Base-by-base conservation (phyloP, 2,113 vertebrate genomes). In the Rhipidura dahli region DNA sequence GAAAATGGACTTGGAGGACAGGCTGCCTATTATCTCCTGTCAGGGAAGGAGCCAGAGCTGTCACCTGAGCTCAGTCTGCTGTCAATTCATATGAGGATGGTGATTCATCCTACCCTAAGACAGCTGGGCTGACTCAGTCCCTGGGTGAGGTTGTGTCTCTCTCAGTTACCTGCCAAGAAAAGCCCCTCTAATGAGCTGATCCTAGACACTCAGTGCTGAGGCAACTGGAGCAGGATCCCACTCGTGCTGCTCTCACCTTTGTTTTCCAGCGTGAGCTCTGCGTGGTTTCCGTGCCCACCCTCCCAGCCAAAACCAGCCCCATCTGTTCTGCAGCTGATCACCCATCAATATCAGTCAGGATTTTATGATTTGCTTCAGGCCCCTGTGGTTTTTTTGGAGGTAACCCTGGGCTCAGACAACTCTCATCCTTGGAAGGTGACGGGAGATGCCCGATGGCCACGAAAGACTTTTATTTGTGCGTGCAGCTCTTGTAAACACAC, bases 111-210 rank as follows among this genome's bases (percentile, higher is more conserved):
- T 35, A 7, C 42, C 57, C 56, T 5, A 4, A 79, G 50, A 56
- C 83, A 94, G 83, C 89, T 66, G 72, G 60, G 89, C 93, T 96
- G 93, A 96, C 84, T 94, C 96, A 96, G 92, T 2, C 69, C 45
- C 69, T 82, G 94, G 27, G 21, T 72, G 87, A 71, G 84, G 30
- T 64, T 71, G 42, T 68, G n/a, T n/a, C 39, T 78, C 83, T 33
- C 26, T 14, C 83, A 17, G 51, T 91, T 59, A 71, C 17, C 73
- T 1, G 20, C 78, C 90, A 82, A 64, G 84, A 94, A 89, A 93
- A 96, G 73, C 84, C 94, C 84, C 65, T 76, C 61, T 91, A 95
- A 95, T 95, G 15, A 96, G 94, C 57, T 95, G n/a, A 95, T 72
- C 90, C 92, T n/a, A 87, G 73, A 71, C 87, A 42, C 2, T 13